Percentiles rank a stretch among this genome's conserved stretches.
Conservation (phyloP, 2,888 invertebrate genomes). For the Nomada fucata region DNA sequence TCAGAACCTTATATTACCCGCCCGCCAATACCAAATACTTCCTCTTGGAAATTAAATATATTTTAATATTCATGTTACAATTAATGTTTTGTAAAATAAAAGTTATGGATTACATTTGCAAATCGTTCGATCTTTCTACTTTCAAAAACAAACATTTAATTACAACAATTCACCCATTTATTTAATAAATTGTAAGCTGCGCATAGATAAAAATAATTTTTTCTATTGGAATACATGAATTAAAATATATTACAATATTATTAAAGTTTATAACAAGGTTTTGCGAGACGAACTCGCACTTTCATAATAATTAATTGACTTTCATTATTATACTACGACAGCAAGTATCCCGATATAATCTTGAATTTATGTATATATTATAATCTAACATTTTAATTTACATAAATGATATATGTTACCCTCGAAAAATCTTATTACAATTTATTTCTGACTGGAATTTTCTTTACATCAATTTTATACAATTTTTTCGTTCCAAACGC, state of each 20-base stretch:
- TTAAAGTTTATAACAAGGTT: conserved; percentile 30
- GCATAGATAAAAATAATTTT: conserved; percentile 12
- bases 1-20: conserved; percentile 87
- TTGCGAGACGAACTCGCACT: conserved; percentile 25
- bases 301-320: conserved; percentile 8
- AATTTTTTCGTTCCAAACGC: conserved; percentile 41
- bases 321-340: conserved; percentile 23
- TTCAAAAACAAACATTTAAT: conserved; percentile 9
- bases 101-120: conserved; percentile 13
- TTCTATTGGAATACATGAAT: conserved; percentile 16
- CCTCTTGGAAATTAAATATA: conserved; percentile 86
- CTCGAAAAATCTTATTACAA: conserved; percentile 33
- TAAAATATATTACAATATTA: conserved; percentile 40
- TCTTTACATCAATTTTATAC: conserved; percentile 56
- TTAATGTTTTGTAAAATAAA: conserved; percentile 69
- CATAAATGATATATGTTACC: conserved; percentile 28
- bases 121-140: not conserved
- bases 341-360: conserved; percentile 2
- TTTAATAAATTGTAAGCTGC: conserved; percentile 18
- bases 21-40: conserved; percentile 86
- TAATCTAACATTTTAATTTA: conserved; percentile 15
- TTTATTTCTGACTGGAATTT: conserved; percentile 52
- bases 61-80: conserved; percentile 58
- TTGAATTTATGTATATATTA: conserved; percentile 24
- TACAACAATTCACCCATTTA: conserved; percentile 16